Percentiles rank a stretch among this genome's conserved stretches.
These are phyloP conservation scores for Coreius guichenoti DNA, from an alignment of 2,797 vertebrate genomes.

Conservation along the genomic window DNA sequence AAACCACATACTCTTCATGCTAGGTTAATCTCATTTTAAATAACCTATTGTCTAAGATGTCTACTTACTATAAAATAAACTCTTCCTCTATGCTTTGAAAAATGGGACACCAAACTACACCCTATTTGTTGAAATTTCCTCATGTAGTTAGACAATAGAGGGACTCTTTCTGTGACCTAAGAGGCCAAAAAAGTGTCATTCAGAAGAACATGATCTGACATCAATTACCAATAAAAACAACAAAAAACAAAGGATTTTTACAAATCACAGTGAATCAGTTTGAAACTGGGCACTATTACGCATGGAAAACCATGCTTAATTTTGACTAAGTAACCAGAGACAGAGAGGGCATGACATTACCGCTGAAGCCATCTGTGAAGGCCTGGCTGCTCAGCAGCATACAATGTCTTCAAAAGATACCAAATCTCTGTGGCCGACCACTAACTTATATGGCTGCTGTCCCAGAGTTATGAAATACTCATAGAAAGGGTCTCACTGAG, in stretches of 20 bases:
- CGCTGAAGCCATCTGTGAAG: constrained; percentile 54
- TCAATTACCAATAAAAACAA: not conserved
- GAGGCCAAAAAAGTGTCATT: not conserved
- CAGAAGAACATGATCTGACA: not conserved
- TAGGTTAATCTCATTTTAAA: not conserved
- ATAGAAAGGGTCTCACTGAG: constrained; percentile 12
- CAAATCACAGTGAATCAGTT: not conserved
- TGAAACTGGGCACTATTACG: not conserved
- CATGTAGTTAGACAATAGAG: not conserved
- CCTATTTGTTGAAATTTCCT: not conserved
- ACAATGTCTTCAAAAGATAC: constrained; percentile 54
- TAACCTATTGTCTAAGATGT: not conserved
- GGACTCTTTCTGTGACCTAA: not conserved
- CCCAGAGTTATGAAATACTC: constrained; percentile 48
- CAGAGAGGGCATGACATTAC: constrained; percentile 13
- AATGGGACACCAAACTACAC: not conserved
- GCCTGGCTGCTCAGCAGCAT: not conserved
- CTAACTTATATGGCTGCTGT: constrained; percentile 43
- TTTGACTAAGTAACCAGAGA: constrained; percentile 20
- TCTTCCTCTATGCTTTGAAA: not conserved
- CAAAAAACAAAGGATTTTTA: not conserved
- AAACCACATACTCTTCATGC: not conserved
- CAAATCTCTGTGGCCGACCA: constrained; percentile 32
- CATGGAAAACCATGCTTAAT: not conserved
- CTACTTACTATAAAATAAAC: not conserved